A percentile compares a stretch with the other conserved stretches of the same genome.
phyloP scores from a whole-genome alignment of 2,888 invertebrate species.

The Lamproptera curius region DNA sequence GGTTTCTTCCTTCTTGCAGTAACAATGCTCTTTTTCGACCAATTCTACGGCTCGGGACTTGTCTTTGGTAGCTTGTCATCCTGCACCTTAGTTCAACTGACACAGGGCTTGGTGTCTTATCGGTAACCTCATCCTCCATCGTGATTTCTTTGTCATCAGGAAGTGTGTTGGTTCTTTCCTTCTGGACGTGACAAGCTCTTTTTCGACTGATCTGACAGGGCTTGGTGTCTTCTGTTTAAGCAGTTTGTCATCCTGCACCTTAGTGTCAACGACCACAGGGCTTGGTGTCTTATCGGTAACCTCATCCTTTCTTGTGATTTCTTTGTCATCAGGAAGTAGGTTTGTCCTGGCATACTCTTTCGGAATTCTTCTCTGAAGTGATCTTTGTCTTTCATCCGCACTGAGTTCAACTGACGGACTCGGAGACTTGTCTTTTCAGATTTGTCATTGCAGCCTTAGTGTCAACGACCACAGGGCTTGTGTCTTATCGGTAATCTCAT shows the following conservation, averaged over 20 bases:
- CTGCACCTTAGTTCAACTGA: background rate
- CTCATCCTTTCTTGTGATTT: background rate
- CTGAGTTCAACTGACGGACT: constrained; percentile 16
- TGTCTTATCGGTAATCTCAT: background rate
- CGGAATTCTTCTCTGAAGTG: background rate
- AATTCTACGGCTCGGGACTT: constrained; percentile 21
- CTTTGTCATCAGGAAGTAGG: background rate
- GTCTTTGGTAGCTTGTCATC: constrained; percentile 11
- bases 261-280: background rate
- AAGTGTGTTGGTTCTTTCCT: background rate
- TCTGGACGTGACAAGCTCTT: background rate
- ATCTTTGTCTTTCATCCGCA: background rate
- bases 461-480: background rate
- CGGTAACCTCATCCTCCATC: constrained; percentile 3
- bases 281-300: constrained; percentile 1
- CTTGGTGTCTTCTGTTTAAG: constrained; percentile 9
- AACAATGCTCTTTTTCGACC: constrained; percentile 3
- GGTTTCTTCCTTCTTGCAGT: background rate
- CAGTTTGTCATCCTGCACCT: background rate
- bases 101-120: constrained; percentile 17
- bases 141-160: background rate
- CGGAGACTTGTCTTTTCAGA: constrained; percentile 17
- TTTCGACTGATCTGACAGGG: background rate
- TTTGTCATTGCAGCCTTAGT: background rate
- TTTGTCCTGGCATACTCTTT: constrained; percentile 8